These are phyloP conservation scores for Drosophila dunni DNA, from an alignment of 1,140 invertebrate genomes.

Conservation along the genomic window DNA sequence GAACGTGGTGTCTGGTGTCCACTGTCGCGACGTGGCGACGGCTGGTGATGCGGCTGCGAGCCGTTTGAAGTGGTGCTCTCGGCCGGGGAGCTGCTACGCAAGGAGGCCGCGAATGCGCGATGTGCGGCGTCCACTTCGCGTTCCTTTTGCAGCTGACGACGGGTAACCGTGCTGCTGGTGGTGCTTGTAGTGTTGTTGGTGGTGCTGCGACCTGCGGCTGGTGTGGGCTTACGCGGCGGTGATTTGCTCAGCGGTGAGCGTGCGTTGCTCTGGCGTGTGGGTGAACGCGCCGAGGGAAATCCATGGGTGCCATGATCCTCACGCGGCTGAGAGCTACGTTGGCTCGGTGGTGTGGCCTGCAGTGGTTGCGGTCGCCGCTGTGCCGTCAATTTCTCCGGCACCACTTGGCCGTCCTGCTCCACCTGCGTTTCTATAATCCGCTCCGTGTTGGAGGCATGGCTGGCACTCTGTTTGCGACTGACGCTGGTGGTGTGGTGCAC, in stretches of 20 bases:
- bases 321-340: constrained; percentile 51
- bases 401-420: constrained; percentile 29
- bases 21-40: constrained; percentile 46
- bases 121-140: constrained; percentile 87
- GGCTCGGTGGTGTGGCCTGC: constrained; percentile 45
- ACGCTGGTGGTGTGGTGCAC: constrained; percentile 31
- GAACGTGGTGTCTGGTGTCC: constrained; percentile 62
- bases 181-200: constrained; percentile 34
- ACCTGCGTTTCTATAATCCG: constrained; percentile 73
- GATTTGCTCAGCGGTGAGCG: constrained; percentile 35
- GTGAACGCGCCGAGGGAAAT: constrained; percentile 49
- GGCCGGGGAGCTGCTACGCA: constrained; percentile 86
- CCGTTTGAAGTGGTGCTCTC: constrained; percentile 64
- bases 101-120: constrained; percentile 89
- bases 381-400: constrained; percentile 28
- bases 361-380: constrained; percentile 15
- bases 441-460: constrained; percentile 65
- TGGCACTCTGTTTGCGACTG: constrained; percentile 47
- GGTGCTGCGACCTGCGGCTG: constrained; percentile 12
- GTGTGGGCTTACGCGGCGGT: constrained; percentile 47
- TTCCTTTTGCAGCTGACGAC: constrained; percentile 84
- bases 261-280: constrained; percentile 27
- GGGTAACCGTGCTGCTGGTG: constrained; percentile 52
- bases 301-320: constrained; percentile 50
- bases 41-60: constrained; percentile 35